Evolutionary conservation across 2,113 vertebrate genomes (phyloP), one percentile per base, ranked within the genome.

Genomic region (Pygoscelis antarcticus): DNA sequence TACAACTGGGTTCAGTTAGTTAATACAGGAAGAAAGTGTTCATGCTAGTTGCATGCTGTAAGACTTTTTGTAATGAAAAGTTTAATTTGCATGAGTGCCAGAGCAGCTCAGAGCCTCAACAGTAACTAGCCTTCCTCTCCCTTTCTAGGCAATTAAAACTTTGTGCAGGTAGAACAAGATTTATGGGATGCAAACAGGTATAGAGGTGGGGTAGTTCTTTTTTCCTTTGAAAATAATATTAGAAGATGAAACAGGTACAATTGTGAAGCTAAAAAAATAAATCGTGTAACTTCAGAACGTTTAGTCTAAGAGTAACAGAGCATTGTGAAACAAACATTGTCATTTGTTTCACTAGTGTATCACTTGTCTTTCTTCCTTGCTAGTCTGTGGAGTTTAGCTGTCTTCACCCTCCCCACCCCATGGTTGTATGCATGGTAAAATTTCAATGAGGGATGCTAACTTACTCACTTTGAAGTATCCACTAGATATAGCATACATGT

Each of bases 131-230:
- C 89, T 95, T 96, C 91, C 94, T 96, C 94, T 95, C 93, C 94
- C 77, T 96, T 96, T 96, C 91, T 92, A 93, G 82, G 82, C 93
- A 94, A 85, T 93, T 97, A 93, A 96, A 89, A 89, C 91, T 91
- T 97, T 92, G 83, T 96, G 94, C 97, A 97, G 89, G 93, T 96
- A 95, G 86, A 94, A 44, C 94, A 93, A 93, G 84, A 96, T 95
- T 93, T 97, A 52, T 94, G 95, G 92, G 80, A 92, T 91, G 81
- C 83, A 93, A 92, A 61, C 72, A 94, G 89, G 81, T 96, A 76
- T 92, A 96, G 95, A 93, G 92, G 91, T 95, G 91, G 95, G 77
- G 91, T 89, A 95, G 95, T 93, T 96, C 83, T 94, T 96, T 94
- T 90, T 92, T 97, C 83, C 57, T 97, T 97, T 90, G 85, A 71